These are phyloP conservation scores for Drymodes brunneopygia DNA, from an alignment of 2,113 vertebrate genomes.

Conservation along the genomic window DNA sequence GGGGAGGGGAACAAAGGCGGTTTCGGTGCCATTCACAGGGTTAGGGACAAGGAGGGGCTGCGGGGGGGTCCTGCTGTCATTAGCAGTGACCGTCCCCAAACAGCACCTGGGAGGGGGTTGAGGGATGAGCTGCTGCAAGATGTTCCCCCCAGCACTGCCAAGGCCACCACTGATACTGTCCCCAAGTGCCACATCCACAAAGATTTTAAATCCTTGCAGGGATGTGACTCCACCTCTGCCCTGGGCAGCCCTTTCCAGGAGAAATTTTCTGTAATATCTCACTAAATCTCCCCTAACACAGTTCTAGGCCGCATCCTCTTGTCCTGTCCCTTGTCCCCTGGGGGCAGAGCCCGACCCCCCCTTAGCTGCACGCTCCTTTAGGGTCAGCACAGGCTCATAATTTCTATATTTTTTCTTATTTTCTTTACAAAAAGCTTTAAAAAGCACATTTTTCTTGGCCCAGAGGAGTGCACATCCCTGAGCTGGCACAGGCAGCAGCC, in stretches of 20 bases:
- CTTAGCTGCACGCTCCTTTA: background rate
- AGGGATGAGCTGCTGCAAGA: background rate
- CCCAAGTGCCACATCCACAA: background rate
- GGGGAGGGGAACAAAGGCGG: conserved; percentile 19
- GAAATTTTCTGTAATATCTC: background rate
- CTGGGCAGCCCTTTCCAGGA: background rate
- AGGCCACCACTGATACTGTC: background rate
- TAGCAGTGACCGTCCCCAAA: background rate
- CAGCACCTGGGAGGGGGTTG: background rate
- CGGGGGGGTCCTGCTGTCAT: background rate
- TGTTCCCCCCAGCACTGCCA: background rate
- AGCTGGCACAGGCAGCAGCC: background rate
- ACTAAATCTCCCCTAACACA: background rate
- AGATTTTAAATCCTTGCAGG: background rate
- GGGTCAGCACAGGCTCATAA: too few relatives aligned
- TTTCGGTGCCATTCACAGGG: conserved; percentile 27
- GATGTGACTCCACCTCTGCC: background rate
- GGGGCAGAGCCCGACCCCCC: fast-evolving
- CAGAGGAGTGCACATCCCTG: fast-evolving
- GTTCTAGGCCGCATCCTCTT: background rate
- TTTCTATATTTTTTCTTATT: background rate
- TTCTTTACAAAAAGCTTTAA: background rate
- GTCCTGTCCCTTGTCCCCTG: background rate
- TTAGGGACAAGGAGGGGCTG: background rate
- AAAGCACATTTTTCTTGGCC: background rate